Evolutionary conservation across 2,797 vertebrate genomes (phyloP).

Genomic region (Cyprinella venusta): DNA sequence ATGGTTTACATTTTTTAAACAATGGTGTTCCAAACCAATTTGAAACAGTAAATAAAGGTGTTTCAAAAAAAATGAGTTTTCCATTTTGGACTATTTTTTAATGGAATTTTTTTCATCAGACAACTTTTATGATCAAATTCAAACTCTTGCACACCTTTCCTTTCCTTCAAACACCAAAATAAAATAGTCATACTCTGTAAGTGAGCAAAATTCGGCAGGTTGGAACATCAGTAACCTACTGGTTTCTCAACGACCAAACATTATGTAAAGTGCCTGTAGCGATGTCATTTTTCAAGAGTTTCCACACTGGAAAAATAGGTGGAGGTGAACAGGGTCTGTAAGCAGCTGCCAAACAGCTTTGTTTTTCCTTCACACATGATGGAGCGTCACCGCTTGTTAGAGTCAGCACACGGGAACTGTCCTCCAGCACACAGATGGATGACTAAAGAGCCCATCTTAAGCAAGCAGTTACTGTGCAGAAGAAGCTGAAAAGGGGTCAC

Average conservation of each 20-base stretch:
- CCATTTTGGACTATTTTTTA: not conserved
- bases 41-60: not conserved
- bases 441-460: constrained; percentile 48
- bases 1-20: not conserved
- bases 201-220: not conserved
- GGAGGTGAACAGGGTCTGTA: constrained; percentile 30
- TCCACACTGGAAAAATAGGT: constrained; percentile 57
- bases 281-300: constrained; percentile 49
- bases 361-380: constrained; percentile 62
- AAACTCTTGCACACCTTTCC: not conserved
- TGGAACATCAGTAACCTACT: not conserved
- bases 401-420: constrained; percentile 54
- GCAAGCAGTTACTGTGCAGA: constrained; percentile 31
- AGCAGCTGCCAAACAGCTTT: constrained; percentile 62
- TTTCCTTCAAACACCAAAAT: constrained; percentile 44
- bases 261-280: constrained; percentile 54
- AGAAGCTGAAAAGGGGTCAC: constrained; percentile 39
- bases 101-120: not conserved
- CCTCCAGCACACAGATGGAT: constrained; percentile 55
- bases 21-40: not conserved
- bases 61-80: too few relatives aligned
- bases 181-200: constrained; percentile 38
- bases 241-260: constrained; percentile 38
- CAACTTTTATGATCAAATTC: not conserved
- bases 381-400: constrained; percentile 60